Conservation (phyloP, 2,797 vertebrate genomes). For the Sebastes iracundus region DNA sequence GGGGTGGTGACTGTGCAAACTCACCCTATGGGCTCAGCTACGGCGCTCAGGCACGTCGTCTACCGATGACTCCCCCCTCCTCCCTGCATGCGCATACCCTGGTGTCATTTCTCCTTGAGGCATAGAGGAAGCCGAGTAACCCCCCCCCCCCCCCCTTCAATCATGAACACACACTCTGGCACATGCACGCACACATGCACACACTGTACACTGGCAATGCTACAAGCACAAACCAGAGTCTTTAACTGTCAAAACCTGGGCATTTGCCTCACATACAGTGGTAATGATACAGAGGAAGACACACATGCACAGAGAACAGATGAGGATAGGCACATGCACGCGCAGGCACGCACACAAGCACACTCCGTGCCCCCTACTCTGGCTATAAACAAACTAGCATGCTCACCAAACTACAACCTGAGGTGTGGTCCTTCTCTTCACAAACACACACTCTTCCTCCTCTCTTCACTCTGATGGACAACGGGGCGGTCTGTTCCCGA, state of each 20-base stretch:
- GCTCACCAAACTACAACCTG: slow-evolving; percentile 45
- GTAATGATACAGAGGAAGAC: slow-evolving; percentile 7
- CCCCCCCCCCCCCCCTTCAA: background rate
- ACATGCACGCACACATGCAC: too few relatives aligned
- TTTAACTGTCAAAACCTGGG: slow-evolving; percentile 22
- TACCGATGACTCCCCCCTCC: slow-evolving; percentile 37
- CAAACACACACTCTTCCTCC: slow-evolving; percentile 2
- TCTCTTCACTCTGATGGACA: slow-evolving; percentile 5
- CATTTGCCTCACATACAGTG: background rate
- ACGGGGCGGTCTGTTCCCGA: background rate
- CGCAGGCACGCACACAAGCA: background rate
- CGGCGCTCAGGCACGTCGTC: slow-evolving; percentile 43
- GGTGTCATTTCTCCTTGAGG: slow-evolving; percentile 77
- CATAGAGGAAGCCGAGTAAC: slow-evolving; percentile 55
- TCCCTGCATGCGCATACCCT: slow-evolving; percentile 60
- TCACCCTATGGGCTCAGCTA: slow-evolving; percentile 57
- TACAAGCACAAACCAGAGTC: slow-evolving; percentile 26
- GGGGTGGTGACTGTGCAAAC: slow-evolving; percentile 71
- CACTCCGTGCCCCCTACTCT: slow-evolving; percentile 11
- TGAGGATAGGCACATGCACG: background rate
- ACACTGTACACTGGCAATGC: too few relatives aligned
- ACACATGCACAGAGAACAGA: background rate
- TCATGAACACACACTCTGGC: slow-evolving; percentile 31
- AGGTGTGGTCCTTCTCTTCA: slow-evolving; percentile 69
- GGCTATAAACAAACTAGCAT: slow-evolving; percentile 72